Evolutionary conservation across 2,888 invertebrate species (phyloP), one percentile per base, ranked within the genome.

Genomic region (Dioctria linearis): DNA sequence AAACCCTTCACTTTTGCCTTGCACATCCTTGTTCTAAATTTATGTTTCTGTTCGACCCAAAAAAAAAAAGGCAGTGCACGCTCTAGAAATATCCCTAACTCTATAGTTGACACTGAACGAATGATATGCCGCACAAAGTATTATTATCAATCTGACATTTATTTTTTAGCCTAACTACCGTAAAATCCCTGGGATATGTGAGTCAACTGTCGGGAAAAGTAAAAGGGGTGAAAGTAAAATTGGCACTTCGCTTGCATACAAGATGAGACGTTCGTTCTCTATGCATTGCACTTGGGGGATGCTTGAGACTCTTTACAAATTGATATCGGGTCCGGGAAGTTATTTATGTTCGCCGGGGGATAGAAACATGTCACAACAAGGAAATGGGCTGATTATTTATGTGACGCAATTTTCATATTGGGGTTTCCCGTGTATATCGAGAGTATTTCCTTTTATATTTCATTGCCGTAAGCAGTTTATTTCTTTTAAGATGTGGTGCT

Each of bases 291-390:
- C 51, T 66, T 42, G 54, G 42, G 65, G 66, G 40, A 66, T 40
- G 40, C 61, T 59, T 51, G 25, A 13, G 63, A 65, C 78, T 54
- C 6, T 46, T 80, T 82, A 81, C 83, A 84, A 84, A 84, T 84
- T 84, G 84, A 84, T 84, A 84, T 82, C 82, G 76, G 83, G 83
- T 81, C 79, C 25, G 82, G 83, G 80, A 81, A 82, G 83, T 84
- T 83, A 84, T 84, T 84, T 84, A 84, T 84, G 84, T 84, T 84
- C 84, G 83, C 84, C 83, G 80, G 82, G 84, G 84, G 84, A 79
- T 57, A 65, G 57, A 79, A 83, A 83, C 82, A 83, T 84, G 84
- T 84, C 84, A 84, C 84, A 84, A 83, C 76, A 82, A 82, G 82
- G 81, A 84, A 84, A 83, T 79, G 82, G 82, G 57, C 83, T 83